phyloP scores from a whole-genome alignment of 23 tunicate genomes.

The Halocynthia roretzi region DNA sequence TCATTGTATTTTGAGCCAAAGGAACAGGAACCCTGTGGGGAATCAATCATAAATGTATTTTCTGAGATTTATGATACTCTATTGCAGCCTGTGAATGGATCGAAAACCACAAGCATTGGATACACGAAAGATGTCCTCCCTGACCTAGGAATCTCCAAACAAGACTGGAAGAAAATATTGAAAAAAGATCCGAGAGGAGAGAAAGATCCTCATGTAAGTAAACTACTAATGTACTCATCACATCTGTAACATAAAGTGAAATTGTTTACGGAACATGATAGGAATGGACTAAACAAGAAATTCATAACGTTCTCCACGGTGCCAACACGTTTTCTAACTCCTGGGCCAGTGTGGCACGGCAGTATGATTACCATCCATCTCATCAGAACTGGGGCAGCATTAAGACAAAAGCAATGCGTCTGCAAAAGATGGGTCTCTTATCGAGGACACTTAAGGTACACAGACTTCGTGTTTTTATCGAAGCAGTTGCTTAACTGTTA shows the following conservation, averaged over 20 bases:
- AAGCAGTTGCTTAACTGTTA: background rate
- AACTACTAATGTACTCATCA: background rate
- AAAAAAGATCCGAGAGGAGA: background rate
- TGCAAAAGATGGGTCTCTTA: slow-evolving; percentile 24
- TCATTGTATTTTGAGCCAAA: background rate
- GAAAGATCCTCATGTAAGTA: background rate
- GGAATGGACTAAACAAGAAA: slow-evolving; percentile 67
- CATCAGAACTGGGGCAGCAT: slow-evolving; percentile 66
- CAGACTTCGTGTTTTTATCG: background rate
- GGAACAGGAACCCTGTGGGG: background rate
- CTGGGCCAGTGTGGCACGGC: slow-evolving; percentile 68
- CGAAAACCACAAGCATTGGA: no score
- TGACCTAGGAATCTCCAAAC: slow-evolving; percentile 20
- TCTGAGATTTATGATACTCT: no score
- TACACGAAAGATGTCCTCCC: slow-evolving; percentile 8
- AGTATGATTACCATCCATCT: slow-evolving; percentile 49
- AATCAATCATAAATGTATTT: no score
- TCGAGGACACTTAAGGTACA: slow-evolving; percentile 25
- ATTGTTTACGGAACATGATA: no score
- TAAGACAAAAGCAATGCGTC: slow-evolving; percentile 18
- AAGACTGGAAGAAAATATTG: slow-evolving; percentile 9
- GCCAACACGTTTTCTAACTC: slow-evolving; percentile 50
- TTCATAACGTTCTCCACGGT: slow-evolving; percentile 76
- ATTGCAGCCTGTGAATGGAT: no score
- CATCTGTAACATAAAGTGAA: background rate